phyloP scores from a whole-genome alignment of 2,797 vertebrate species.

The Taenioides sp. region DNA sequence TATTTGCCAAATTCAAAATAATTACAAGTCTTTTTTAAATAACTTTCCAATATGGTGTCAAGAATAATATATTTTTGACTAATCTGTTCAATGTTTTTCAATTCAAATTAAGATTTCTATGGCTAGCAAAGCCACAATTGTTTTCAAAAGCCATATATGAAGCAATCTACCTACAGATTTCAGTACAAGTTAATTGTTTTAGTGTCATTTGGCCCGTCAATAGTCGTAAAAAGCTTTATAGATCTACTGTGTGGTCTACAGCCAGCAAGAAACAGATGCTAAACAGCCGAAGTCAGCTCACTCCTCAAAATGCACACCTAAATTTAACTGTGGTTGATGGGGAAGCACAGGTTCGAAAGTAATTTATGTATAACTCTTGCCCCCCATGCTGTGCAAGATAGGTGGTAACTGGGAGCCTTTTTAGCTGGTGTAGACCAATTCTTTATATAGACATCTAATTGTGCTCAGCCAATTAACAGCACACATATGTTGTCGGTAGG shows the following conservation, averaged over 20 bases:
- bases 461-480: not conserved
- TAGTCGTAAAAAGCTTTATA: not conserved
- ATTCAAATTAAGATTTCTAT: not conserved
- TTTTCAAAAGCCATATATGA: not conserved
- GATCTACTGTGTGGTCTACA: not conserved
- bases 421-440: not conserved
- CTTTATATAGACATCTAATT: not conserved
- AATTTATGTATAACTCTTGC: not conserved
- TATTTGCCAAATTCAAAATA: not conserved
- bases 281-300: not conserved
- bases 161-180: not conserved
- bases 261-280: not conserved
- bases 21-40: not conserved
- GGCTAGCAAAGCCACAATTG: not conserved
- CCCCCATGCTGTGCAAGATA: not conserved
- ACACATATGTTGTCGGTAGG: not conserved
- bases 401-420: not conserved
- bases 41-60: not conserved
- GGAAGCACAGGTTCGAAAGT: not conserved
- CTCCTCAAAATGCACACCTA: not conserved
- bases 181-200: not conserved
- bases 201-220: not conserved
- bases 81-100: too few species aligned
- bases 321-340: constrained; percentile 1
- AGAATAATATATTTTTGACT: too few species aligned